Evolutionary conservation across 2,888 invertebrate species (phyloP), one percentile per base, ranked within the genome.

Genomic region (Acrocyrtus sp.): DNA sequence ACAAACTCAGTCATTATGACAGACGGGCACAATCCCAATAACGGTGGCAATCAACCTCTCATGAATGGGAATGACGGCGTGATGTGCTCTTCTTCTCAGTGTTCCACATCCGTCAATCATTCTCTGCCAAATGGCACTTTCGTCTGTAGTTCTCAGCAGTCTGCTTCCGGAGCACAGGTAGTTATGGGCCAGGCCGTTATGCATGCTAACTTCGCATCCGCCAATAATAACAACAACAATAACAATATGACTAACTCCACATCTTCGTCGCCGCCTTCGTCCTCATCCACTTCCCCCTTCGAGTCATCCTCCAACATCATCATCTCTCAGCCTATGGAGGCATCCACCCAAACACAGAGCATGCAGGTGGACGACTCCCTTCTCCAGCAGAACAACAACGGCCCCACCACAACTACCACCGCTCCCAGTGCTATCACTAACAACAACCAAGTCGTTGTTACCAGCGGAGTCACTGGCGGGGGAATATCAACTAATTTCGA

Each of bases 291-390:
- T 5, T 26, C 19, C 15, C 50, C 39, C 4, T 67, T 56, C 12
- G 43, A 70, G 12, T 17, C 45, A 21, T 51, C 34, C 26, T 50
- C 34, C 41, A 45, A 47, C 27, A 54, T 73, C 34, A 39, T 65
- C 47, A 43, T 72, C 19, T 77, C 77, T 39, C 78, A 76, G 39
- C 78, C 80, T 26, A 80, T 80, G 80, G 80, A 80, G 70, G 80
- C 77, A 6, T 78, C 79, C 15, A 80, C 79, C 1, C 79, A 80
- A 76, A 80, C 79, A 5, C 67, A 68, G n/a, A 39, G 51, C 29
- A 51, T 72, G 75, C 63, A 62, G 51, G 54, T 62, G 19, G 76
- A 74, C 27, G 74, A 63, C 48, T 54, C 66, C 22, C 58, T 60
- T 21, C 63, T 43, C 26, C 72, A 58, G 17, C 51, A 17, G 5